Conservation (phyloP, 2,888 invertebrate genomes). For the Nymphalis polychloros region DNA sequence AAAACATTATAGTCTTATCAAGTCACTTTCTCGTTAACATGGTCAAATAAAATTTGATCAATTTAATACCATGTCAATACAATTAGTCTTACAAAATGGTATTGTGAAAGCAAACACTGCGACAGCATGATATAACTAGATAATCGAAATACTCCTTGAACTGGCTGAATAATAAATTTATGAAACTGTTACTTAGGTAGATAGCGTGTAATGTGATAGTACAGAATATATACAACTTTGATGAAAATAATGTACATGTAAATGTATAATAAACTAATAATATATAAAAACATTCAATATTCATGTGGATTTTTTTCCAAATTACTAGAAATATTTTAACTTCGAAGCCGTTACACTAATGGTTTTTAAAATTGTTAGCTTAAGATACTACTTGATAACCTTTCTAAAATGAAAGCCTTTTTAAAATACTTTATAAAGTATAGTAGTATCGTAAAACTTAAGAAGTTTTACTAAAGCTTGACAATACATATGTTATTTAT, state of each 20-base stretch:
- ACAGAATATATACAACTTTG: no score
- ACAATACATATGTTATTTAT: not conserved
- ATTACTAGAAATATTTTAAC: not conserved
- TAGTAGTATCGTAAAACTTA: not conserved
- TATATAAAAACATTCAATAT: no score
- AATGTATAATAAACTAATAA: no score
- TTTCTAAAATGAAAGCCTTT: conserved; percentile 16
- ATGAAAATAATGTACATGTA: no score
- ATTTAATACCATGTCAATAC: conserved; percentile 40
- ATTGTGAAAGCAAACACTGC: conserved; percentile 26
- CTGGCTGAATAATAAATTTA: no score
- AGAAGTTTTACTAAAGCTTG: no score
- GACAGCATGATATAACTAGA: no score
- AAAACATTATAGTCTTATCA: conserved; percentile 30
- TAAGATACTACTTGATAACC: conserved; percentile 17
- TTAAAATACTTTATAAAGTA: not conserved
- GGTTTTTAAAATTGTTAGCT: conserved; percentile 16
- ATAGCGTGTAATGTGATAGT: no score
- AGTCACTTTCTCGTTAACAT: conserved; percentile 43
- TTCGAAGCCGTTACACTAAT: not conserved
- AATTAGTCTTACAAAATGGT: conserved; percentile 21
- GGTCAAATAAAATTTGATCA: conserved; percentile 35
- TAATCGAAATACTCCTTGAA: no score
- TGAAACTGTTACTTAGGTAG: no score
- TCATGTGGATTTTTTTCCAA: no score